Conservation (phyloP, 2,888 invertebrate species). For the Cantharis rustica region DNA sequence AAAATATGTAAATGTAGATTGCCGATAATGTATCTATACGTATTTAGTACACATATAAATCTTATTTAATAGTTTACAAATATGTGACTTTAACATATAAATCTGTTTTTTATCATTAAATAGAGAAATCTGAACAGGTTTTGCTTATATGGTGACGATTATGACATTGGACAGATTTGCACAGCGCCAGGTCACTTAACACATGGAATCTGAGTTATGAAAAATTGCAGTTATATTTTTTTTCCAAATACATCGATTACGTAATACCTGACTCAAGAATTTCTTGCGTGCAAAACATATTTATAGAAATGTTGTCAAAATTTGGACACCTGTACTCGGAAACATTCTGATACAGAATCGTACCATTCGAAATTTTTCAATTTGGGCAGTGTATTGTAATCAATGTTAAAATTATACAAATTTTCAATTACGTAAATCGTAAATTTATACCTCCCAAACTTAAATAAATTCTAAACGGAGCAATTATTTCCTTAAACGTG, state of each 20-base stretch:
- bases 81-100: background rate
- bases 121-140: background rate
- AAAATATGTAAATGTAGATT: background rate
- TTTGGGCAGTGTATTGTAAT: too few relatives aligned
- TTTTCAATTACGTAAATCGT: background rate
- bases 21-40: background rate
- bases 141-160: conserved; percentile 15
- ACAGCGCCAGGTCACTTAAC: conserved; percentile 5
- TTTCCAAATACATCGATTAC: background rate
- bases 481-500: background rate
- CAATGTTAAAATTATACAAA: background rate
- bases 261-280: background rate
- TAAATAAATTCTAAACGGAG: background rate
- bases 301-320: background rate
- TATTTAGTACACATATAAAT: background rate
- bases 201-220: background rate
- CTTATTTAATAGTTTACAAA: background rate
- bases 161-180: background rate
- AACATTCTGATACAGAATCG: background rate
- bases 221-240: background rate
- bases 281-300: background rate
- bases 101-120: background rate
- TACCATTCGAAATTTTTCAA: background rate
- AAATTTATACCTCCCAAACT: background rate
- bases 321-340: background rate